Base-by-base conservation (phyloP, 2,888 invertebrate genomes). In the Drosophila formosana region DNA sequence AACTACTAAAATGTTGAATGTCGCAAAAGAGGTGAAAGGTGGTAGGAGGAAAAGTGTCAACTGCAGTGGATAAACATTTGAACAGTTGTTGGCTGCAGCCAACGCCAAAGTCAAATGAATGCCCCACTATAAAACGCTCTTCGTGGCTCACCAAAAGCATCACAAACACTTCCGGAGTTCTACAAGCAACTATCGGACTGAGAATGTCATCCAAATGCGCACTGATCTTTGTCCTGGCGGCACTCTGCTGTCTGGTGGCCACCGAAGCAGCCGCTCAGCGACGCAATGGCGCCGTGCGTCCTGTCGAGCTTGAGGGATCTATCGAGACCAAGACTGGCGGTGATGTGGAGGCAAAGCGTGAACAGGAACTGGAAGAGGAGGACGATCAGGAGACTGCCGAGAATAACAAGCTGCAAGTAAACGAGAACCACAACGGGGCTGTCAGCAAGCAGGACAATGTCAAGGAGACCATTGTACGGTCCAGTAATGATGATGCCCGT, bases 171-270 rank as follows among this genome's bases (percentile, higher is more conserved):
- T 87, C 72, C 78, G 72, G 74, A 61, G 62, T 80, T 68, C 52
- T 51, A 66, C 49, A 41, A 80, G 73, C 78, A 81, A 82, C 71
- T 65, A 64, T 57, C 63, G 61, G 47, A 60, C n/a, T 47, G 13
- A 65, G 11, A 50, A 85, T 85, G 85, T 46, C 84, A 66, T 13
- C 61, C 52, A 85, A 87, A 28, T 75, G 58, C 66, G 41, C 75
- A 65, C 46, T 85, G 52, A 77, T 89, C 79, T 84, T 87, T 46
- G 87, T 70, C 52, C 30, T 85, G 56, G 74, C 77, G 65, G 85
- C 87, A 0, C 75, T 85, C n/a, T 89, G 89, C 66, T 89, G 87
- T 65, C 79, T 85, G 69, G 50, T 70, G 39, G 66, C 68, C 41
- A 64, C 63, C 23, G 83, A 85, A 18, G 72, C 80, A 30, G 86